Conservation (phyloP, 2,113 vertebrate species). For the Scortum barcoo region DNA sequence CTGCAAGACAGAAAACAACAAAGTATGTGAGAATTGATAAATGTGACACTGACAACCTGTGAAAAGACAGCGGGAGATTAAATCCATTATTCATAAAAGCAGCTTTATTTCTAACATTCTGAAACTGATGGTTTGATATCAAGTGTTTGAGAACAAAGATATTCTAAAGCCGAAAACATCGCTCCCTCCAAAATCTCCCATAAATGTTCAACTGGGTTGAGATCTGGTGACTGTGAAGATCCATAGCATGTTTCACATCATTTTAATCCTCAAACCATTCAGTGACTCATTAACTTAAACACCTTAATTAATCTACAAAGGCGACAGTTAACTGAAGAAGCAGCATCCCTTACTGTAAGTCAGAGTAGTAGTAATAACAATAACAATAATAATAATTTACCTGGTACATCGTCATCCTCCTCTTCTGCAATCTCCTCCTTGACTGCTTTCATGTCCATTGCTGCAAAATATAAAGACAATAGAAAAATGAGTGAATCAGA, state of each 20-base stretch:
- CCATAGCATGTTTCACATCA: no score
- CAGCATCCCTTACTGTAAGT: not conserved
- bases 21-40: not conserved
- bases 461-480: constrained; percentile 61
- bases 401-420: constrained; percentile 98
- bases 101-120: not conserved
- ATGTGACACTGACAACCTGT: not conserved
- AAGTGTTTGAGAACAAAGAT: not conserved
- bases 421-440: constrained; percentile 97
- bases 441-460: constrained; percentile 93
- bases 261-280: no score
- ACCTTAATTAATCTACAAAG: not conserved
- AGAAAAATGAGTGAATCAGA: not conserved
- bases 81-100: not conserved
- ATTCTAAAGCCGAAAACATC: not conserved
- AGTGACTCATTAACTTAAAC: no score
- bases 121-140: not conserved
- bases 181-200: no score
- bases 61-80: not conserved
- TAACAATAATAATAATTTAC: constrained; percentile 82
- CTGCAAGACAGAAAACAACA: constrained; percentile 76
- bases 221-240: no score
- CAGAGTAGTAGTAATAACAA: no score
- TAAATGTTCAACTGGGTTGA: no score
- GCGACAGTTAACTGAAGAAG: not conserved